Evolutionary conservation across 1,140 invertebrate species (phyloP).

Genomic region (Bombus impatiens): DNA sequence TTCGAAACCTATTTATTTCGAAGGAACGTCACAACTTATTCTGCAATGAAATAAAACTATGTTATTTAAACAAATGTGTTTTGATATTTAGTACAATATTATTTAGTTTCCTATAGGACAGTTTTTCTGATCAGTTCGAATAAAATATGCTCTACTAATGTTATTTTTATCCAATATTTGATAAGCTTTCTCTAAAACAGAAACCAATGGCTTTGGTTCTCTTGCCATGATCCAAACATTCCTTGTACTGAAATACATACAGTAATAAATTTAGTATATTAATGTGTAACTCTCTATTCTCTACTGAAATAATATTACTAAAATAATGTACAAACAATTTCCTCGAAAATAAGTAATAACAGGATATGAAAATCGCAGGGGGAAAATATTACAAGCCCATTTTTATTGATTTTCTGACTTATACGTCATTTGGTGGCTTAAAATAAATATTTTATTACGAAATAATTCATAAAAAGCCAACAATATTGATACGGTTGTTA

Average conservation of each 20-base stretch:
- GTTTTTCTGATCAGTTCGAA: constrained; percentile 86
- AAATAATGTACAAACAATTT: too few species aligned
- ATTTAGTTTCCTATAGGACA: constrained; percentile 79
- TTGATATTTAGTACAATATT: background rate
- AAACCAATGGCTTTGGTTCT: constrained; percentile 82
- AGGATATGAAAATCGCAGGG: background rate
- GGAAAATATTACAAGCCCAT: background rate
- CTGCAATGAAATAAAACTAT: background rate
- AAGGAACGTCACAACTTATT: background rate
- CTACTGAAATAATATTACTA: too few species aligned
- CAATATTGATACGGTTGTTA: too few species aligned
- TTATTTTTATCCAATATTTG: constrained; percentile 83
- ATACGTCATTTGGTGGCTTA: background rate
- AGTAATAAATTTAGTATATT: background rate
- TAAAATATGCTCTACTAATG: constrained; percentile 84
- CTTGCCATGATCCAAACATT: constrained; percentile 88
- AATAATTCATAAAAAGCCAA: too few species aligned
- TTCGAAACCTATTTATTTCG: background rate
- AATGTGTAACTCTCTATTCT: too few species aligned
- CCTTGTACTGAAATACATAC: constrained; percentile 78
- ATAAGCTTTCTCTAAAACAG: constrained; percentile 85
- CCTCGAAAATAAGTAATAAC: background rate
- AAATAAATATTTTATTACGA: background rate
- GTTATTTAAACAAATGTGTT: background rate
- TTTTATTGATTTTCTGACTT: background rate